Percentiles rank a stretch among this genome's conserved stretches.
Conservation (phyloP, 2,797 vertebrate species). For the Hylomyscus alleni region DNA sequence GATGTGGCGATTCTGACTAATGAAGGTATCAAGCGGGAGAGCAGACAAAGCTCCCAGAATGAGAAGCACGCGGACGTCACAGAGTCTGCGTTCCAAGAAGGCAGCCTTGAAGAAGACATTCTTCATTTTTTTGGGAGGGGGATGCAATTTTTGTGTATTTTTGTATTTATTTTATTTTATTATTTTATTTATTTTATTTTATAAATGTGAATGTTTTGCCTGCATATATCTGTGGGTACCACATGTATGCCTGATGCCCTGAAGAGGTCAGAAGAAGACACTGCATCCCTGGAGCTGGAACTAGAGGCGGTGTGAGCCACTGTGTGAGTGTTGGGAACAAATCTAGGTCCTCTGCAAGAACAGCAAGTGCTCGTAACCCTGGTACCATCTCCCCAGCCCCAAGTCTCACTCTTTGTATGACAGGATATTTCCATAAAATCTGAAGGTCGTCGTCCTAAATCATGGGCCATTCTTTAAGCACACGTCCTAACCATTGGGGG, state of each 20-base stretch:
- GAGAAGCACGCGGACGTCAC: not conserved
- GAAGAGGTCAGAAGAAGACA: not conserved
- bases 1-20: conserved; percentile 78
- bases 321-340: not conserved
- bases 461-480: not conserved
- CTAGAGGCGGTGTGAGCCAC: not conserved
- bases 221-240: not conserved
- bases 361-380: not conserved
- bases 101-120: not conserved
- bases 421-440: not conserved
- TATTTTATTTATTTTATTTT: not conserved
- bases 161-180: not conserved
- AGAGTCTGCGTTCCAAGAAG: conserved; percentile 15
- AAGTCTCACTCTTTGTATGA: not conserved
- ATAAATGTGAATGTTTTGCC: not conserved
- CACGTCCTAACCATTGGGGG: not conserved
- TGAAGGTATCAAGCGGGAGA: conserved; percentile 64
- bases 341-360: not conserved
- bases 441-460: not conserved
- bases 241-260: too few relatives aligned
- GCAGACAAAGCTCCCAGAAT: not conserved
- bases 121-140: not conserved
- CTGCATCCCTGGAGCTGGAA: not conserved
- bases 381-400: too few relatives aligned
- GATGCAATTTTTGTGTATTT: not conserved